phyloP scores from a whole-genome alignment of 1,140 invertebrate species.

The Pogonomyrmex barbatus region DNA sequence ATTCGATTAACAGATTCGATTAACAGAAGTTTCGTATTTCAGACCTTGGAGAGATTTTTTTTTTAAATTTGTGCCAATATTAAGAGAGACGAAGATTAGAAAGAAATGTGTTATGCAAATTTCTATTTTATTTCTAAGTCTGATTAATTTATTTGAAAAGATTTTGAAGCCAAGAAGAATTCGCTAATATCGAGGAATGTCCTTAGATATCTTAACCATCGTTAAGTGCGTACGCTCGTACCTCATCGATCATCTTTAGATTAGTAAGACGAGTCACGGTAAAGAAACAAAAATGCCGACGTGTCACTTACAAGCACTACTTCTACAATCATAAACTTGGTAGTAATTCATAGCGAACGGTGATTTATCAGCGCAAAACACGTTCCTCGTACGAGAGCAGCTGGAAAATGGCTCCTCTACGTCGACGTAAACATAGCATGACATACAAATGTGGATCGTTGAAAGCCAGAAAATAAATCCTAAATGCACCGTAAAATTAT shows the following conservation, averaged over 20 bases:
- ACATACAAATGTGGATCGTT: background rate
- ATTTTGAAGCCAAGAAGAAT: background rate
- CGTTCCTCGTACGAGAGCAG: background rate
- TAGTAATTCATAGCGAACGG: conserved; percentile 9
- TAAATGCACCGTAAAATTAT: background rate
- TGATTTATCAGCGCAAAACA: conserved; percentile 44
- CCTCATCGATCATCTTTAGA: conserved; percentile 44
- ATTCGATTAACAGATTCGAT: background rate
- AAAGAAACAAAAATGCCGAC: conserved; percentile 46
- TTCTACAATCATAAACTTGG: conserved; percentile 40
- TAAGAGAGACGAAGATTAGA: background rate
- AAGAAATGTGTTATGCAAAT: background rate
- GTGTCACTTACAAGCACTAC: conserved; percentile 40
- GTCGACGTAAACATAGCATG: background rate
- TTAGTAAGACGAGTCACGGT: conserved; percentile 44
- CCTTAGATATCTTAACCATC: conserved; percentile 27
- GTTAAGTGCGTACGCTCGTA: background rate
- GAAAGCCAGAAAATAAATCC: conserved; percentile 1
- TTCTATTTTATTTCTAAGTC: background rate
- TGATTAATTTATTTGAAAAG: background rate
- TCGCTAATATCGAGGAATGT: background rate
- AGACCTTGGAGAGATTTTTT: background rate
- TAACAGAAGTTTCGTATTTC: background rate
- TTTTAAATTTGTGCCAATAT: background rate
- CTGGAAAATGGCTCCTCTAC: conserved; percentile 10